These are phyloP conservation scores for Meriones unguiculatus DNA, from an alignment of 2,113 vertebrate species.

Conservation along the genomic window DNA sequence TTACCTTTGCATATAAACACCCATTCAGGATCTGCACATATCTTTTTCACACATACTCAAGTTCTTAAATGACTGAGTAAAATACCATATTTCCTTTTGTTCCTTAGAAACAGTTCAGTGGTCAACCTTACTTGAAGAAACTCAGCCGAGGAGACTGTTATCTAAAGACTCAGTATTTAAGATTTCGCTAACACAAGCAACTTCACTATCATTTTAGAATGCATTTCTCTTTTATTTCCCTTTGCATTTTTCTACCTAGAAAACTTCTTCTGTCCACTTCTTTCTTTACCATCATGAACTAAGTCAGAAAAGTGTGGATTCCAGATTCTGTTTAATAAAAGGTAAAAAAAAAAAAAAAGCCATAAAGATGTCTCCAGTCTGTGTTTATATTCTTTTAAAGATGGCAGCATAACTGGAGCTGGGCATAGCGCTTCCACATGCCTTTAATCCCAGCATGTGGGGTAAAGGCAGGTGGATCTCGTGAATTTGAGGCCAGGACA, in stretches of 20 bases:
- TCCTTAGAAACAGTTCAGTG: slow-evolving; percentile 8
- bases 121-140: slow-evolving; percentile 43
- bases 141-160: background rate
- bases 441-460: background rate
- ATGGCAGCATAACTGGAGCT: background rate
- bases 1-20: background rate
- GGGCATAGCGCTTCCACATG: background rate
- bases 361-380: slow-evolving; percentile 25
- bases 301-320: slow-evolving; percentile 38
- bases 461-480: background rate
- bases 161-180: background rate
- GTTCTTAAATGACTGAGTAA: slow-evolving; percentile 15
- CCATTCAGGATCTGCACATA: background rate
- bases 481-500: background rate
- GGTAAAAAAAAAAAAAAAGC: background rate
- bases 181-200: slow-evolving; percentile 5
- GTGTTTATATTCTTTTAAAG: background rate
- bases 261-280: slow-evolving; percentile 2
- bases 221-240: background rate
- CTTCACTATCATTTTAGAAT: background rate
- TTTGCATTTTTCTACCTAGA: background rate
- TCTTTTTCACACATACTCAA: background rate
- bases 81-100: slow-evolving; percentile 7
- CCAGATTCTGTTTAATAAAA: slow-evolving; percentile 36
- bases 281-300: slow-evolving; percentile 28